phyloP scores from a whole-genome alignment of 2,113 vertebrate species.

The Gracilinanus agilis region DNA sequence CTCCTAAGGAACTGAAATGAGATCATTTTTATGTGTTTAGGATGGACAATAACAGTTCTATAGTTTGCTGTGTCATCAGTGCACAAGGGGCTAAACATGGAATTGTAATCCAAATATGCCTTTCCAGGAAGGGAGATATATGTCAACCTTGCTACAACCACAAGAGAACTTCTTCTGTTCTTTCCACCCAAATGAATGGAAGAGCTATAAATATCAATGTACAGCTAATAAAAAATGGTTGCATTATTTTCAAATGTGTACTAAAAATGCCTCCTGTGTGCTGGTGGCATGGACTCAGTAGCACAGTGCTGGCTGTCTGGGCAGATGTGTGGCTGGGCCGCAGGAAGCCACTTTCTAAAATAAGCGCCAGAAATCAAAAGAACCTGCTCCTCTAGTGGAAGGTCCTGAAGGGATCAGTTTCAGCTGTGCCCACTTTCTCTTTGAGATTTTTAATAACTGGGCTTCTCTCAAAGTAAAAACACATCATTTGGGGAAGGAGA shows the following conservation, averaged over 20 bases:
- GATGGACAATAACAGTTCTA: not conserved
- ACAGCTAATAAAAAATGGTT: slow-evolving; percentile 10
- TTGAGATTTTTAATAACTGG: not conserved
- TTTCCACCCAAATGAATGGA: not conserved
- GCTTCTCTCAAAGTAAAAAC: not conserved
- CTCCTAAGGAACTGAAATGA: not conserved
- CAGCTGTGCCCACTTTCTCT: not conserved
- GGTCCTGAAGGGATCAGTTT: not conserved
- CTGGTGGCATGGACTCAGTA: not conserved
- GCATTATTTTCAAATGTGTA: not conserved
- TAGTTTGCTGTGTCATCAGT: not conserved
- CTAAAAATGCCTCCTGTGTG: slow-evolving; percentile 17
- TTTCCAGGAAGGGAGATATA: not conserved
- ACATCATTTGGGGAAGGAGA: not conserved
- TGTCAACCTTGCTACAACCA: not conserved
- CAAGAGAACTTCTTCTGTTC: not conserved
- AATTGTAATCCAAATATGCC: not conserved
- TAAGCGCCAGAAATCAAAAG: slow-evolving; percentile 5
- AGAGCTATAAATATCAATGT: not conserved
- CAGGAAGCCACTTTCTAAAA: not conserved
- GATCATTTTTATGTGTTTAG: too few relatives aligned
- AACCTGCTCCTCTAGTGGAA: not conserved
- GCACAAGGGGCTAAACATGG: not conserved
- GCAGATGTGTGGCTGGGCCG: not conserved
- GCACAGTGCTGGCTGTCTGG: not conserved